Percentiles rank a stretch among this genome's conserved stretches.
phyloP scores from a whole-genome alignment of 1,140 invertebrate species.

The Drosophila insularis region DNA sequence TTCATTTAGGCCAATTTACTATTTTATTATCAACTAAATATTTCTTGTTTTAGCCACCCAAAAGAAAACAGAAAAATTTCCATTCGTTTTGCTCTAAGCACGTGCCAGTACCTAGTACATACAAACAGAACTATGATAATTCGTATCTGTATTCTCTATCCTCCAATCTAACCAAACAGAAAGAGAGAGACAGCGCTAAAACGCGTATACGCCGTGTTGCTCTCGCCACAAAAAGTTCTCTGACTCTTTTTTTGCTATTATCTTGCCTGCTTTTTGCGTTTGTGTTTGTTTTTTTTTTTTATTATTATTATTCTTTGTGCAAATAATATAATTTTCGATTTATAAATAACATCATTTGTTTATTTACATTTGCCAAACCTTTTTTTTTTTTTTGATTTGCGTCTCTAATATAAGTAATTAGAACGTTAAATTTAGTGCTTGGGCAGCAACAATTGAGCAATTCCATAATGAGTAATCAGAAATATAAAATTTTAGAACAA shows the following conservation, averaged over 20 bases:
- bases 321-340: background rate
- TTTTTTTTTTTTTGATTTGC: background rate
- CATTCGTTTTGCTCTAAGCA: constrained; percentile 1
- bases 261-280: background rate
- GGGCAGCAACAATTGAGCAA: no score
- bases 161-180: background rate
- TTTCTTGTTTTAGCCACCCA: background rate
- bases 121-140: background rate
- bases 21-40: background rate
- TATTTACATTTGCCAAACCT: background rate
- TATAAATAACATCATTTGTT: background rate
- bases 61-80: background rate
- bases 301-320: background rate
- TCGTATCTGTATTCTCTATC: background rate
- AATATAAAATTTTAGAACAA: no score
- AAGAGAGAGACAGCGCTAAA: background rate
- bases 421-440: no score
- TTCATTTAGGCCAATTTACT: background rate
- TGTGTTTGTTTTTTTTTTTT: background rate
- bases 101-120: background rate
- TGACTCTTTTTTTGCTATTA: background rate
- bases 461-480: no score
- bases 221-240: background rate
- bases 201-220: background rate
- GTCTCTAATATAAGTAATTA: background rate